Percentiles rank a stretch among this genome's conserved stretches.
phyloP scores from a whole-genome alignment of 2,888 invertebrate genomes.

The Sabellastarte sp. region DNA sequence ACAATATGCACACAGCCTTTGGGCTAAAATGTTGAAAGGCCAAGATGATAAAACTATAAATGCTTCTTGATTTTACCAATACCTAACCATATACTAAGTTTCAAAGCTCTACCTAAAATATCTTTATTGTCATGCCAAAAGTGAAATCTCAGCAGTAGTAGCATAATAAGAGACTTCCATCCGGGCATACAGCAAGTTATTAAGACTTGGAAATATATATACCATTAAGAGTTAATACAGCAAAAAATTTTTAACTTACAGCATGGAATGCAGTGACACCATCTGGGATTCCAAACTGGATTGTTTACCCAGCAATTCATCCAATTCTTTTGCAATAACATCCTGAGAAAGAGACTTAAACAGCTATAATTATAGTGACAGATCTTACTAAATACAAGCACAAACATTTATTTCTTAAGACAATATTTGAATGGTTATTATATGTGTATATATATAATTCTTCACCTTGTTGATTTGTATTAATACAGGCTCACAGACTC shows the following conservation, averaged over 20 bases:
- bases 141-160: not conserved
- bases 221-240: not conserved
- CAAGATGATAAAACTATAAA: no score
- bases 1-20: no score
- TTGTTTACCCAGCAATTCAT: constrained; percentile 72
- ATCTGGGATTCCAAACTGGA: constrained; percentile 78
- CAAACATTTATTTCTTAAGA: no score
- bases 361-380: not conserved
- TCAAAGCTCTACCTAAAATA: not conserved
- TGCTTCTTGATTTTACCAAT: no score
- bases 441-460: not conserved
- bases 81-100: no score
- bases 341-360: constrained; percentile 62
- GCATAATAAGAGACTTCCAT: not conserved
- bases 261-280: constrained; percentile 75
- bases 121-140: no score
- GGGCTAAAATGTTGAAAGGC: no score
- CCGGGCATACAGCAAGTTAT: not conserved
- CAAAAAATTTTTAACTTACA: constrained; percentile 58
- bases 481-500: no score
- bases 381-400: not conserved
- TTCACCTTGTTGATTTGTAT: not conserved
- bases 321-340: constrained; percentile 71
- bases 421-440: no score
- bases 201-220: not conserved